Conservation (phyloP, 2,113 vertebrate species). For the Seriola quinqueradiata region DNA sequence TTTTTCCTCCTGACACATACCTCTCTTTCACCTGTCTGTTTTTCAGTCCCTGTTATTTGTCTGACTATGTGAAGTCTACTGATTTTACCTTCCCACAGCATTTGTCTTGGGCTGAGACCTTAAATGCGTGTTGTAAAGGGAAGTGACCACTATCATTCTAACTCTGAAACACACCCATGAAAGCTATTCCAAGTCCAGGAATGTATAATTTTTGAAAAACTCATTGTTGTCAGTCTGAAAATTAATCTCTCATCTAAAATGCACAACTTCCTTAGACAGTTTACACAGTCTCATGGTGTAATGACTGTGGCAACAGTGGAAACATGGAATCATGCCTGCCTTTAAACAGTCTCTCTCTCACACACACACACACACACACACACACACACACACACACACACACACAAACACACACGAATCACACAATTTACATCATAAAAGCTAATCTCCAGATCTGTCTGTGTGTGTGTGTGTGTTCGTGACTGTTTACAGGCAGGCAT, state of each 20-base stretch:
- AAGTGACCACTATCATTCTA: not conserved
- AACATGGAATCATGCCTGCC: no score
- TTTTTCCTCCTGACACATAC: constrained; percentile 1
- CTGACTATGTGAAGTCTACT: not conserved
- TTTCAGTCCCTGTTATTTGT: not conserved
- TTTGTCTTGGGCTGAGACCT: not conserved
- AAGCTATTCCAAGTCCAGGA: not conserved
- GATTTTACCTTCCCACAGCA: no score
- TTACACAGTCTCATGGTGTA: not conserved
- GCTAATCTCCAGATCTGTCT: no score
- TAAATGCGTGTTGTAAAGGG: no score
- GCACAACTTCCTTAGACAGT: no score
- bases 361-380: no score
- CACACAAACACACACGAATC: no score
- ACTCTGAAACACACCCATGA: not conserved
- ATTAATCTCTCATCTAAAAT: not conserved
- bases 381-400: no score
- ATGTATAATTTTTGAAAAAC: not conserved
- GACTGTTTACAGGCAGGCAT: not conserved
- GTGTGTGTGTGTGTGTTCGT: not conserved
- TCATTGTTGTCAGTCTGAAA: not conserved
- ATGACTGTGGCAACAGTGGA: no score
- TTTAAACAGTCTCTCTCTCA: no score
- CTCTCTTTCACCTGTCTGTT: not conserved
- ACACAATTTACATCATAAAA: not conserved